Base-by-base conservation (phyloP, 2,797 vertebrate genomes). In the Falco columbarius region DNA sequence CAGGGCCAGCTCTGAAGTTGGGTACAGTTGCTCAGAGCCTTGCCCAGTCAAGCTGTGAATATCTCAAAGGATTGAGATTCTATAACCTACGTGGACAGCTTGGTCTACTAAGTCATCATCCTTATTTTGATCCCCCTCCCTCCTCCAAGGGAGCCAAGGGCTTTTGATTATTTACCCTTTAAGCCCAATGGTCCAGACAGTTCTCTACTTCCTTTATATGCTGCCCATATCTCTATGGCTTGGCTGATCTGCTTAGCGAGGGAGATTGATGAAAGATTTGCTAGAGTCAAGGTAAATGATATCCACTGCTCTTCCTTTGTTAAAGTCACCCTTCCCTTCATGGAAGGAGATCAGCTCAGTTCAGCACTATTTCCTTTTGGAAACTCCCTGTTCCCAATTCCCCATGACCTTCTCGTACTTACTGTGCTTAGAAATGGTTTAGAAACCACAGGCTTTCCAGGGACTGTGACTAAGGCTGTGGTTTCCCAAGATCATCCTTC, bases 41-140 rank as follows among this genome's bases (percentile, higher is more conserved):
- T 91, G 27, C 20, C 18, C 20, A 44, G 22, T 62, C n/a, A 67
- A 59, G 18, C 4, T 63, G 6, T 90, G 65, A 54, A 5, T 36
- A 47, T 49, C 17, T 49, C n/a, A 55, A 54, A 90, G 6, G 10
- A 29, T 0, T 67, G 22, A 75, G 12, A 29, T 61, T 34, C 40
- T 46, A 29, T 14, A 38, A 1, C 21, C 13, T 62, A 36, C 1
- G 1, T 21, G 5, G 34, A 4, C n/a, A 89, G 7, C 6, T 23
- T 75, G 13, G n/a, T 67, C 22, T 71, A 44, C 18, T 44, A 11
- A 74, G 51, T 52, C 10, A 13, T 30, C 14, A 46, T 47, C 4
- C 22, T 63, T 68, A 36, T 52, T 77, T 82, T 92, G 54, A 70
- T 9, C 4, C 2, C 3, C 8, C 4, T 32, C 3, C 8, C 4